Conservation (phyloP, 2,113 vertebrate genomes). For the Kryptolebias marmoratus region DNA sequence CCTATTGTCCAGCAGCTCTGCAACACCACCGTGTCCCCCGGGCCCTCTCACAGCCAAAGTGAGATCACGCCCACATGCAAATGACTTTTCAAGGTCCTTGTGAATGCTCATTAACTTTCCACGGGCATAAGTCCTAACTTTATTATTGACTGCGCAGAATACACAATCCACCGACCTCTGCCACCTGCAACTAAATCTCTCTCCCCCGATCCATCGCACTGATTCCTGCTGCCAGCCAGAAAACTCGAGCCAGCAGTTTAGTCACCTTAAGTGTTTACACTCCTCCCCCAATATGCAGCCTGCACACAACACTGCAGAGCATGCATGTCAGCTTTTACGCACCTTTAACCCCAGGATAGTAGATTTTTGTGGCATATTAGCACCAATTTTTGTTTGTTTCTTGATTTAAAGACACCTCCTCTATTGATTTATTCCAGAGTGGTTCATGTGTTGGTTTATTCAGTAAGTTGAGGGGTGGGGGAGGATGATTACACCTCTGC, state of each 20-base stretch:
- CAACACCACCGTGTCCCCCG: conserved; percentile 69
- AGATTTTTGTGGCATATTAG: background rate
- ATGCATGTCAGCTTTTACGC: background rate
- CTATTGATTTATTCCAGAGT: background rate
- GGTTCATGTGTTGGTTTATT: conserved; percentile 30
- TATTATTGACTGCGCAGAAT: conserved; percentile 99
- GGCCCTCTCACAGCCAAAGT: conserved; percentile 80
- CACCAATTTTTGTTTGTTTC: conserved; percentile 4
- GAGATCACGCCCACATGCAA: conserved; percentile 87
- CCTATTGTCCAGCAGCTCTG: conserved; percentile 22
- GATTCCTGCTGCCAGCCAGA: conserved; percentile 87
- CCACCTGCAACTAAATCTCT: conserved; percentile 97
- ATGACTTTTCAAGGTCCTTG: conserved; percentile 99
- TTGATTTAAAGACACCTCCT: conserved; percentile 1
- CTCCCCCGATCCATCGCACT: conserved; percentile 91
- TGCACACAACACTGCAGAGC: conserved; percentile 31
- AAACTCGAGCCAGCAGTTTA: conserved; percentile 82
- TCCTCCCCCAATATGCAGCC: conserved; percentile 1
- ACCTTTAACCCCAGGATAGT: background rate
- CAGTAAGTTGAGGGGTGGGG: background rate
- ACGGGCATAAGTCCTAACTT: conserved; percentile 97
- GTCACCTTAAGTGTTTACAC: conserved; percentile 78
- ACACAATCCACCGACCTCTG: conserved; percentile 99
- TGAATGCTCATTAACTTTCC: conserved; percentile 97
- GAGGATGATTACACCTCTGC: conserved; percentile 24